Base-by-base conservation (phyloP, 2,797 vertebrate species). In the Lepilemur ruficaudatus region DNA sequence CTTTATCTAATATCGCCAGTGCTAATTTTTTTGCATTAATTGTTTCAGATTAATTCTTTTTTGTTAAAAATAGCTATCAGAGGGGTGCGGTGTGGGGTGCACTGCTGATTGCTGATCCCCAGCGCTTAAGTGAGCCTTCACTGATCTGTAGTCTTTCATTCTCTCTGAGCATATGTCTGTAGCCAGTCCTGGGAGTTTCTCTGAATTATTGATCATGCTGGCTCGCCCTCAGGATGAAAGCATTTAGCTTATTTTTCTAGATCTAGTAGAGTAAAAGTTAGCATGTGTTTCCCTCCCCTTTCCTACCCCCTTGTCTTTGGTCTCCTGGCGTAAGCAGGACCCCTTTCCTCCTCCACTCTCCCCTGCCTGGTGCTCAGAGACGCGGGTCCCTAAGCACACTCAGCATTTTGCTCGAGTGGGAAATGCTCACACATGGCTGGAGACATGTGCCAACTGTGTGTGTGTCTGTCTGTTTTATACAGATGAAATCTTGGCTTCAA, bases 11-110 rank as follows among this genome's bases (percentile, higher is more conserved):
- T 55, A 95, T 55, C 81, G 87, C 35, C 46, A 78, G 72, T 84
- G 84, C 96, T 98, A 92, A 13, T 61, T 97, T 98, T 95, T 98
- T 91, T 97, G 81, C 46, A 91, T 97, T 98, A 97, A 97, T 95
- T 97, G 41, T 91, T 97, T 97, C 91, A 88, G 67, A 97, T 98
- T 97, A 94, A 92, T 89, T 93, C 50, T 91, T 97, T 98, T 97
- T 94, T 59, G 70, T 11, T 81, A 96, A 90, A 97, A 96, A 82
- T 38, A 78, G 55, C 97, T 95, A 97, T 22, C 20, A 8, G 3
- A 59, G 73, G 41, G 3, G 32, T 15, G 82, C 67, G 75, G 72
- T 88, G 82, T 97, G 84, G 81, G 95, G 87, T 95, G 83, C 96
- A 81, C 92, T 93, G 89, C 95, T 96, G 96, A 96, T 95, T 97